Evolutionary conservation across 1,140 invertebrate species (phyloP).

Genomic region (Lepidurus couesii): DNA sequence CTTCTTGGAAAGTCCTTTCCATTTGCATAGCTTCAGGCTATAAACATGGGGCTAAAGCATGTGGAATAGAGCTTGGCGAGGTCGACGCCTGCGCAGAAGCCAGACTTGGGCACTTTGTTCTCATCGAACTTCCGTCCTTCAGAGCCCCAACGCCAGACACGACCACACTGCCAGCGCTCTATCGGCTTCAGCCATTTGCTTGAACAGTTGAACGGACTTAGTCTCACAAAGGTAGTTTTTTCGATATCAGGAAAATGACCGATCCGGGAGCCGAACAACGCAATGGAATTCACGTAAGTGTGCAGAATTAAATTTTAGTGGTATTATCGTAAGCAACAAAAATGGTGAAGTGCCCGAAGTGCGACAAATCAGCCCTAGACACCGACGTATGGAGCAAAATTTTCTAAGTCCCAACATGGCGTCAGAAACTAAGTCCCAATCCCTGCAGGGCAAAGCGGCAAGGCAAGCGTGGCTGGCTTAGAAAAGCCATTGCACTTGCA

Average conservation of each 20-base stretch:
- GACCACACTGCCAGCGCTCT: conserved; percentile 34
- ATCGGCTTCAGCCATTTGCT: conserved; percentile 39
- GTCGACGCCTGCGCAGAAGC: conserved; percentile 41
- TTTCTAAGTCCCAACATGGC: conserved; percentile 82
- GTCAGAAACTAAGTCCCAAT: conserved; percentile 62
- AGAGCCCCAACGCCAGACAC: background rate
- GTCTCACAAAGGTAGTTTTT: conserved; percentile 37
- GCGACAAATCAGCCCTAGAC: background rate
- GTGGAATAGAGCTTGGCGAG: background rate
- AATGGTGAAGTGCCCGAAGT: background rate
- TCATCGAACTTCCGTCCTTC: background rate
- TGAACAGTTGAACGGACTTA: conserved; percentile 41
- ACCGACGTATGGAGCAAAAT: conserved; percentile 46
- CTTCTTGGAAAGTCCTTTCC: background rate
- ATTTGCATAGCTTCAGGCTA: background rate
- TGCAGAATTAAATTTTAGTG: background rate
- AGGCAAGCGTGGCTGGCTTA: background rate
- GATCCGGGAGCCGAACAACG: conserved; percentile 22
- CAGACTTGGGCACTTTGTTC: conserved; percentile 43
- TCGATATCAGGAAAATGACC: conserved; percentile 29
- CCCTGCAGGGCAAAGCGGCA: conserved; percentile 33
- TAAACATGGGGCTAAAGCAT: background rate
- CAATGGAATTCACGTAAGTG: conserved; percentile 6
- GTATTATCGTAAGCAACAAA: background rate
- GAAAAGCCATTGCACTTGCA: background rate